Conservation (phyloP, 2,113 vertebrate genomes). For the Eira barbara region DNA sequence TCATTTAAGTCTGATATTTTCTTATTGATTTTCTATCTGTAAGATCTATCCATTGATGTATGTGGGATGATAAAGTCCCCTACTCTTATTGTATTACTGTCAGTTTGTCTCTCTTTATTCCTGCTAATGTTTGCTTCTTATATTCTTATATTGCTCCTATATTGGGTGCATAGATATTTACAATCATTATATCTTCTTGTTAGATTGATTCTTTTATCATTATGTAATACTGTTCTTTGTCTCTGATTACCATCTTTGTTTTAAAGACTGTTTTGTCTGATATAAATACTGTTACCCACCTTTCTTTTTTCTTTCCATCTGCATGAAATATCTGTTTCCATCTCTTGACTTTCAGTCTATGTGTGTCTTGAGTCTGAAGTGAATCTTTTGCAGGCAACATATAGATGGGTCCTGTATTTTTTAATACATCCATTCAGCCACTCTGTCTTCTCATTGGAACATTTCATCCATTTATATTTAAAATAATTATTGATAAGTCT, state of each 20-base stretch:
- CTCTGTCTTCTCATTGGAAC: background rate
- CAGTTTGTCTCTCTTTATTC: background rate
- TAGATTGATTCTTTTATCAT: too few relatives aligned
- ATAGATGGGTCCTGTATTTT: background rate
- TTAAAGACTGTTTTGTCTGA: background rate
- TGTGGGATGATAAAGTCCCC: background rate
- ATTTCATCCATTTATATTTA: background rate
- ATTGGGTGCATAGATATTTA: too few relatives aligned
- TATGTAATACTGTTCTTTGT: background rate
- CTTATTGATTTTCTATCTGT: background rate
- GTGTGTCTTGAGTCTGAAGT: background rate
- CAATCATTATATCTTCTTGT: too few relatives aligned
- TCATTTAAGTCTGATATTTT: background rate
- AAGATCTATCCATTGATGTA: background rate
- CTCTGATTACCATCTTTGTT: background rate
- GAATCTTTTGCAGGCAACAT: background rate
- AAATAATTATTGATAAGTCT: background rate
- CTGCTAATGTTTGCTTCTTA: background rate
- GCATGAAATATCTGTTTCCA: background rate
- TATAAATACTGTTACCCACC: background rate
- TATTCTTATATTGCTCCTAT: too few relatives aligned
- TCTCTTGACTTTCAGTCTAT: background rate
- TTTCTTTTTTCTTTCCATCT: background rate
- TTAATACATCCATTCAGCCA: background rate
- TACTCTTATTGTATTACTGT: background rate